Conservation (phyloP, 2,797 vertebrate species). For the Lepus townsendii region DNA sequence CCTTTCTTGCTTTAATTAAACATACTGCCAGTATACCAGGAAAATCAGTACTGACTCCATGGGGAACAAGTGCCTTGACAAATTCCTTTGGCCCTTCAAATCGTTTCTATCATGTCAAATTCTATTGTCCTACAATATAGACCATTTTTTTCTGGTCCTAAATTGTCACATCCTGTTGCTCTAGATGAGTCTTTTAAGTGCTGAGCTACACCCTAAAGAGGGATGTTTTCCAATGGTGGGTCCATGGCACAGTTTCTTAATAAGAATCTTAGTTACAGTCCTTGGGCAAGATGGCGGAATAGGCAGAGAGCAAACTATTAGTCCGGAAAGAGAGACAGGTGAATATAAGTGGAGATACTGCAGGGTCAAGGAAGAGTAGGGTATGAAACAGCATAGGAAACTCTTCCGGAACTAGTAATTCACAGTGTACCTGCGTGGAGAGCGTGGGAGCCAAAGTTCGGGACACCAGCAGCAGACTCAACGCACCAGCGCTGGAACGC, state of each 20-base stretch:
- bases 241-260: slow-evolving; percentile 72
- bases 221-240: slow-evolving; percentile 79
- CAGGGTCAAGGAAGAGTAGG: too few relatives aligned
- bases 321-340: too few relatives aligned
- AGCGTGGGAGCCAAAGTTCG: too few relatives aligned
- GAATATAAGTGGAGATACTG: too few relatives aligned
- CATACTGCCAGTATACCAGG: not conserved
- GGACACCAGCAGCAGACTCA: too few relatives aligned
- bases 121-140: slow-evolving; percentile 78
- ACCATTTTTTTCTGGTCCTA: slow-evolving; percentile 81
- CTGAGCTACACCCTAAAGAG: slow-evolving; percentile 77
- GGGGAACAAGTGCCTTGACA: slow-evolving; percentile 58
- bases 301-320: too few relatives aligned
- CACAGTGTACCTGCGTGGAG: too few relatives aligned
- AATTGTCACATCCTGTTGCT: slow-evolving; percentile 83
- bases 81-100: slow-evolving; percentile 65
- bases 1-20: slow-evolving; percentile 63
- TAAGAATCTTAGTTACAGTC: too few relatives aligned
- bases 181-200: slow-evolving; percentile 55
- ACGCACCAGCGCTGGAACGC: too few relatives aligned
- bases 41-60: slow-evolving; percentile 54
- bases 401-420: too few relatives aligned
- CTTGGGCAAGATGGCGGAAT: too few relatives aligned
- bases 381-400: too few relatives aligned
- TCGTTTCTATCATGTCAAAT: slow-evolving; percentile 72